Evolutionary conservation across 2,113 vertebrate species (phyloP).

Genomic region (Vidua macroura): DNA sequence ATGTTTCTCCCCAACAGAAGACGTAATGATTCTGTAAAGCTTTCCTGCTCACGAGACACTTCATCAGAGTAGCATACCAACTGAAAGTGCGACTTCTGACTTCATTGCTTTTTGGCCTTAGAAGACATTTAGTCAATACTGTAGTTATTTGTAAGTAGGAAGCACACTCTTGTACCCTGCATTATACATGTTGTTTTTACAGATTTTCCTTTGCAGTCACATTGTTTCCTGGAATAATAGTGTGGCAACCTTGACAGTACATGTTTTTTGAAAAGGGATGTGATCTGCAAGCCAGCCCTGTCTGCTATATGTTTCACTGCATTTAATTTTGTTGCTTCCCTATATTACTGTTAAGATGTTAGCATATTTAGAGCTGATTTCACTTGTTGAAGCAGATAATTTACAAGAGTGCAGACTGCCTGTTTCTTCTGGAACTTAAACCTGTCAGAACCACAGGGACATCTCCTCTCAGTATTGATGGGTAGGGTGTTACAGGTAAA

Average conservation of each 20-base stretch:
- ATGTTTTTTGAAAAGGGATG: background rate
- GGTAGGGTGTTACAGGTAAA: background rate
- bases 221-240: background rate
- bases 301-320: background rate
- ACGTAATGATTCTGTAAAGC: background rate
- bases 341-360: background rate
- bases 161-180: background rate
- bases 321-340: background rate
- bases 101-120: background rate
- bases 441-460: background rate
- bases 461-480: background rate
- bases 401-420: background rate
- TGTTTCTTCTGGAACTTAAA: background rate
- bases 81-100: background rate
- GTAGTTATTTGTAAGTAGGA: background rate
- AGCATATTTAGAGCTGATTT: background rate
- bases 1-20: background rate
- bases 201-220: background rate
- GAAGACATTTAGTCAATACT: background rate
- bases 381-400: background rate
- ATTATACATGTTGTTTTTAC: background rate
- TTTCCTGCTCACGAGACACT: background rate
- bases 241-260: background rate
- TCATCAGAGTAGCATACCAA: background rate
- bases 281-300: background rate